These are phyloP conservation scores for Mobula birostris DNA, from an alignment of 2,113 vertebrate genomes.

Conservation along the genomic window DNA sequence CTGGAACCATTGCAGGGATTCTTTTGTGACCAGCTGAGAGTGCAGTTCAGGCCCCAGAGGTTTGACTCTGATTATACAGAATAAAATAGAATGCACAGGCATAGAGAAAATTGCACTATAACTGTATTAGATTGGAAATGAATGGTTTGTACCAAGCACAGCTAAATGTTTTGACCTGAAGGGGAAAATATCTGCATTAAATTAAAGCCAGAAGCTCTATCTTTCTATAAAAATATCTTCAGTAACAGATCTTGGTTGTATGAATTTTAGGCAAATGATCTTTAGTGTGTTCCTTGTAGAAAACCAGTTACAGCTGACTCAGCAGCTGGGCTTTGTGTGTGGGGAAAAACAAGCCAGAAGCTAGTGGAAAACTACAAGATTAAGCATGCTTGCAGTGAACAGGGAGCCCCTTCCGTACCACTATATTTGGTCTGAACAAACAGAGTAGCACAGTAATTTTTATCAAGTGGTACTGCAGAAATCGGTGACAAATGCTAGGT, in stretches of 20 bases:
- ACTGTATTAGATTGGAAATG: neutral
- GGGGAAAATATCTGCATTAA: neutral
- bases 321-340: neutral
- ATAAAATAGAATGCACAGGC: neutral
- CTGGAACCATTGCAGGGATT: no score
- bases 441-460: neutral
- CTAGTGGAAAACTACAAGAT: neutral
- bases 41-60: no score
- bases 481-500: neutral
- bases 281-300: neutral
- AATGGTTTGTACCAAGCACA: neutral
- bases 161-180: neutral
- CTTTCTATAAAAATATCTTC: neutral
- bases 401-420: neutral
- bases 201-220: neutral
- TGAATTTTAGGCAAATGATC: neutral
- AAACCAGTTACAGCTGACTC: neutral
- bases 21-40: no score
- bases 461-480: neutral
- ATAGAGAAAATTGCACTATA: neutral
- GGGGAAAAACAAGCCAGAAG: neutral
- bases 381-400: neutral
- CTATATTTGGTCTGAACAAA: slow-evolving; percentile 5
- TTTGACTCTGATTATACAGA: neutral
- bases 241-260: neutral